phyloP scores from a whole-genome alignment of 2,888 invertebrate genomes.

The Notodonta dromedarius region DNA sequence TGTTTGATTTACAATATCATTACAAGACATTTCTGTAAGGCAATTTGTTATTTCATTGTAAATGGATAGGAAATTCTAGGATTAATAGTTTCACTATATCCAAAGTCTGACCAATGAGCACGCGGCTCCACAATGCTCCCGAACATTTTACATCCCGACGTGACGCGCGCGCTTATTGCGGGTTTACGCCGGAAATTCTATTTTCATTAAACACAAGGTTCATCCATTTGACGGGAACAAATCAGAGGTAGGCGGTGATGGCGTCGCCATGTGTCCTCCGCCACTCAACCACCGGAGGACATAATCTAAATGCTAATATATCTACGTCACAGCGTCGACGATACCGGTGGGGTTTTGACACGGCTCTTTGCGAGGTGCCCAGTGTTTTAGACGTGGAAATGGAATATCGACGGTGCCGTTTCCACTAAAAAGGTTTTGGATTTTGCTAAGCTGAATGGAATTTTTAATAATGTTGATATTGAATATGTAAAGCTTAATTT shows the following conservation, averaged over 20 bases:
- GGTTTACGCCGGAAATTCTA: slow-evolving; percentile 33
- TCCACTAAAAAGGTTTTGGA: slow-evolving; percentile 5
- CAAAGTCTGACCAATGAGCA: no score
- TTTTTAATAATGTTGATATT: neutral
- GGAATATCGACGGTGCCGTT: slow-evolving; percentile 27
- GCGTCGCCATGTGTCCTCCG: slow-evolving; percentile 54
- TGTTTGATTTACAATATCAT: no score
- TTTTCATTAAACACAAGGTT: slow-evolving; percentile 43
- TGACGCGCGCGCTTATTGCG: slow-evolving; percentile 22
- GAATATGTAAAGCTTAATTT: neutral
- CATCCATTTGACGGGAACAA: slow-evolving; percentile 43
- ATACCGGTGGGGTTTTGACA: slow-evolving; percentile 34
- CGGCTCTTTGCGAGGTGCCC: slow-evolving; percentile 19
- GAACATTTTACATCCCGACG: neutral
- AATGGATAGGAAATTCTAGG: no score
- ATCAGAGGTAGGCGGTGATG: slow-evolving; percentile 42
- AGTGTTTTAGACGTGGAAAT: slow-evolving; percentile 15
- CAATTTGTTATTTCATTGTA: no score
- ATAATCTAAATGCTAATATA: slow-evolving; percentile 80
- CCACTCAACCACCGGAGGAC: slow-evolving; percentile 44
- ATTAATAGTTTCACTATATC: no score
- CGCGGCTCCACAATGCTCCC: neutral
- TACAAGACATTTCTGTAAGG: no score
- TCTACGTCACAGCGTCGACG: slow-evolving; percentile 52
- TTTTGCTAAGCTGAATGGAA: neutral